A percentile compares a stretch with the other conserved stretches of the same genome.
These are phyloP conservation scores for Sarcophaga subvicina DNA, from an alignment of 2,888 invertebrate species.

Conservation along the genomic window DNA sequence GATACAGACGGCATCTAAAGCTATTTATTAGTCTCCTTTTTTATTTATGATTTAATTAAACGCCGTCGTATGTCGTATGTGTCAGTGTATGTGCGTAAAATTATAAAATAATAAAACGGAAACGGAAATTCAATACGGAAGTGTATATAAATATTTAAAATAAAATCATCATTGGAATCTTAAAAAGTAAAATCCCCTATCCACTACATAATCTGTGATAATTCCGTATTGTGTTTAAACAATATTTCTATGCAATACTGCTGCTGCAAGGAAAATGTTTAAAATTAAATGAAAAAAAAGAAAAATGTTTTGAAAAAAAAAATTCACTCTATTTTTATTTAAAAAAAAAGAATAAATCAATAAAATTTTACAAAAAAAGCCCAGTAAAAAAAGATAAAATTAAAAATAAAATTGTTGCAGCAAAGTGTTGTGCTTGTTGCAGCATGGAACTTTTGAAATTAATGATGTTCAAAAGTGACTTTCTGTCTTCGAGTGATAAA, in stretches of 20 bases:
- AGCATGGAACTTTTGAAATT: constrained; percentile 82
- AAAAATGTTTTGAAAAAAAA: constrained; percentile 5
- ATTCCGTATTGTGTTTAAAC: background rate
- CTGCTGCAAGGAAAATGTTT: background rate
- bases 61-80: background rate
- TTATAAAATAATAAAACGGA: background rate
- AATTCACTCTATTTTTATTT: background rate
- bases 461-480: constrained; percentile 82
- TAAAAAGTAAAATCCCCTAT: background rate
- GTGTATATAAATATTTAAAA: background rate
- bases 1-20: background rate
- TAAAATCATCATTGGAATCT: background rate
- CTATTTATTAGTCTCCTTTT: background rate
- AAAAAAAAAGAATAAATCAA: background rate
- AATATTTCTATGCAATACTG: background rate
- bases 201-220: background rate
- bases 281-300: background rate
- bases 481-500: constrained; percentile 79
- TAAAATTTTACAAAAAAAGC: background rate
- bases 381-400: background rate
- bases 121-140: background rate
- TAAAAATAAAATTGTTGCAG: constrained; percentile 42
- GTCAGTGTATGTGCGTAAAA: background rate
- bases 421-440: constrained; percentile 51
- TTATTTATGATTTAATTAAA: background rate